Conservation (phyloP, 2,888 invertebrate species). For the Euzophera pinguis region DNA sequence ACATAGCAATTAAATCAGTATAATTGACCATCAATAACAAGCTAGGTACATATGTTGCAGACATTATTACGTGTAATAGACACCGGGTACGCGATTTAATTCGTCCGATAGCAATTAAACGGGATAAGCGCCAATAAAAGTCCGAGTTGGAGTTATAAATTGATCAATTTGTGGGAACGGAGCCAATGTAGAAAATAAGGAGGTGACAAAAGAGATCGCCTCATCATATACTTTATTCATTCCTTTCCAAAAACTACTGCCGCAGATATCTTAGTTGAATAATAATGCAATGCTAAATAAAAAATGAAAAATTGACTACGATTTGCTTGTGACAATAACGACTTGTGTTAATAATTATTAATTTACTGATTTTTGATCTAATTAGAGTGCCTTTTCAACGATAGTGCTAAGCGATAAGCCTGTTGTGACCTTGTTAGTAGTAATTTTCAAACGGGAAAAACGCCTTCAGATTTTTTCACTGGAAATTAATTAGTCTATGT, state of each 20-base stretch:
- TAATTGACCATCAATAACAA: slow-evolving; percentile 25
- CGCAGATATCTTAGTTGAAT: no score
- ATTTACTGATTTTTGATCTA: no score
- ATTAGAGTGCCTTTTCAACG: no score
- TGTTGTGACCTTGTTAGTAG: no score
- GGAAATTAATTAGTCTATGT: no score
- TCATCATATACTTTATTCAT: neutral
- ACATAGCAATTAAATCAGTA: slow-evolving; percentile 20
- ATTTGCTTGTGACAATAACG: no score
- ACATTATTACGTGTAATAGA: slow-evolving; percentile 43
- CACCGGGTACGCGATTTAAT: slow-evolving; percentile 42
- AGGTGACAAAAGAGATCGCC: neutral
- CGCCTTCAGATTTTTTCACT: no score
- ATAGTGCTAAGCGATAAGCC: no score
- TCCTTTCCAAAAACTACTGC: neutral
- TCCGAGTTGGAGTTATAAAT: slow-evolving; percentile 60
- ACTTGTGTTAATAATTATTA: no score
- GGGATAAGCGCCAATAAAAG: slow-evolving; percentile 67
- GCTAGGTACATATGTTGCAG: slow-evolving; percentile 14
- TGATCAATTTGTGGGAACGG: slow-evolving; percentile 57
- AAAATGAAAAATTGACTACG: no score
- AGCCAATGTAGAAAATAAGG: slow-evolving; percentile 28
- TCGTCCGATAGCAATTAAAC: slow-evolving; percentile 59
- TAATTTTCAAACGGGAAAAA: no score
- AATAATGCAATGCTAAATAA: no score